Evolutionary conservation across 2,113 vertebrate genomes (phyloP).

Genomic region (Sinocyclocheilus maitianheensis): DNA sequence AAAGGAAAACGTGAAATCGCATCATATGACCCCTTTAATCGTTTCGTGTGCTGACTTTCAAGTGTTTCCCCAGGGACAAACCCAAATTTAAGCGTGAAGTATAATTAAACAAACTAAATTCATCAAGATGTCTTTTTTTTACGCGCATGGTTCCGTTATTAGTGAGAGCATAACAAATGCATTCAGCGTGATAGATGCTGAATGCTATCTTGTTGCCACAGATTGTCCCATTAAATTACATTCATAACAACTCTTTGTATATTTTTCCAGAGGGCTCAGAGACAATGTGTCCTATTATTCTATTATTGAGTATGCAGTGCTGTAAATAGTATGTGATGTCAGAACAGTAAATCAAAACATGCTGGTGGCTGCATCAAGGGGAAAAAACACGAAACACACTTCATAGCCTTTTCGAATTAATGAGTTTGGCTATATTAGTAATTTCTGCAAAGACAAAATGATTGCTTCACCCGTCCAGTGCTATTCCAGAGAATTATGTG

Average conservation of each 20-base stretch:
- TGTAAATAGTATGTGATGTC: conserved; percentile 21
- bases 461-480: not conserved
- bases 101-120: conserved; percentile 40
- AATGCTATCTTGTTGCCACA: conserved; percentile 26
- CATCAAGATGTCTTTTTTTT: conserved; percentile 13
- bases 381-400: not conserved
- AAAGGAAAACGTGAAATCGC: no score
- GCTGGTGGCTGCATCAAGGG: not conserved
- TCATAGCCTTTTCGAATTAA: not conserved
- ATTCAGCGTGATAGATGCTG: conserved; percentile 1
- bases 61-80: conserved; percentile 31
- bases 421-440: not conserved
- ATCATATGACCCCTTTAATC: conserved; percentile 35
- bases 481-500: not conserved
- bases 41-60: conserved; percentile 25
- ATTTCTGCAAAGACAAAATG: not conserved
- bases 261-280: conserved; percentile 22
- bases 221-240: conserved; percentile 32
- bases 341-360: conserved; percentile 5
- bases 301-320: not conserved
- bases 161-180: conserved; percentile 1
- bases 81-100: not conserved
- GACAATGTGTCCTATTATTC: conserved; percentile 19
- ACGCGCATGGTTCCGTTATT: not conserved
- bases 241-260: conserved; percentile 3